phyloP scores from a whole-genome alignment of 23 tunicate genomes.

The Oikopleura dioica region DNA sequence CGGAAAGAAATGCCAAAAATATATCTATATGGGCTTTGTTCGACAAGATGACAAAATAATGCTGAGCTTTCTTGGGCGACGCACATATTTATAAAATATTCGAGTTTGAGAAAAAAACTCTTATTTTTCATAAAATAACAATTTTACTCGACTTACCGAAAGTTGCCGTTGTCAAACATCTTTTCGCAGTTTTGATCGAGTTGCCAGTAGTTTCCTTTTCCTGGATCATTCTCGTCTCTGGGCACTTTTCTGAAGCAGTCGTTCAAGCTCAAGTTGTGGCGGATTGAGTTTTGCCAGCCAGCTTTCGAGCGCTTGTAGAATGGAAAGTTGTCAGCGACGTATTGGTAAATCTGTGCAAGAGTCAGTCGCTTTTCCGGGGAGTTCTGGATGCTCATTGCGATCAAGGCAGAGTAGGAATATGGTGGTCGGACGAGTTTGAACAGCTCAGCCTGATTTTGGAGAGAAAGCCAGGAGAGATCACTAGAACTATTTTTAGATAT shows the following conservation, averaged over 20 bases:
- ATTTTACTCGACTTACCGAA: conserved; percentile 67
- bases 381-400: conserved; percentile 91
- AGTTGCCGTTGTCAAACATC: conserved; percentile 97
- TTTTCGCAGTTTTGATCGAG: conserved; percentile 93
- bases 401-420: conserved; percentile 75
- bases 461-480: conserved; percentile 86
- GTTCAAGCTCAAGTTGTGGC: conserved; percentile 74
- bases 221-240: conserved; percentile 89
- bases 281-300: conserved; percentile 94
- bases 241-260: conserved; percentile 94
- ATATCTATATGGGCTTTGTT: no score
- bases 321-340: conserved; percentile 94
- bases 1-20: no score
- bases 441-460: conserved; percentile 67
- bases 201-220: conserved; percentile 89
- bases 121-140: no score
- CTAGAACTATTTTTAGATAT: no score
- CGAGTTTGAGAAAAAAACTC: no score
- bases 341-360: conserved; percentile 56
- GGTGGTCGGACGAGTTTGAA: conserved; percentile 95
- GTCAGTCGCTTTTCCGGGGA: conserved; percentile 93
- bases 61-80: no score
- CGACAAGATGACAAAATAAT: no score
- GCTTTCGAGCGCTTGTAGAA: conserved; percentile 79
- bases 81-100: no score